These are phyloP conservation scores for Arothron firmamentum DNA, from an alignment of 2,113 vertebrate species.

Conservation along the genomic window DNA sequence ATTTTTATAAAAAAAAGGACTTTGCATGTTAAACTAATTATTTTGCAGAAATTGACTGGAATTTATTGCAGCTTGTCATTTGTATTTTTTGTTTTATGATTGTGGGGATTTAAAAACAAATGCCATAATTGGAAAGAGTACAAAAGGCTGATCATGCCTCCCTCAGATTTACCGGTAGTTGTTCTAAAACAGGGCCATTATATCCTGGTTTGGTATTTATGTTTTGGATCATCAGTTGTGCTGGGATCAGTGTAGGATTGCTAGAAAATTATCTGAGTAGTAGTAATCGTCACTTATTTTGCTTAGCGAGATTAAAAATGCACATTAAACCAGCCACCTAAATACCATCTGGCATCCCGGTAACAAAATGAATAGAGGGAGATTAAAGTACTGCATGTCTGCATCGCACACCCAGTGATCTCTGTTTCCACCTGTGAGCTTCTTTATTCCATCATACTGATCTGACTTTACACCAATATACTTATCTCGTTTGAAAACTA, in stretches of 20 bases:
- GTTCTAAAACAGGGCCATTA: neutral
- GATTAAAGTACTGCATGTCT: constrained; percentile 63
- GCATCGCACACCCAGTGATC: constrained; percentile 47
- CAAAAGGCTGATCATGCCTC: constrained; percentile 13
- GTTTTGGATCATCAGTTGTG: constrained; percentile 19
- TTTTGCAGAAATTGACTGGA: constrained; percentile 41
- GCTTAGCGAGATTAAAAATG: constrained; percentile 9
- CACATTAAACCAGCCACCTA: constrained; percentile 8
- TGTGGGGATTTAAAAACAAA: constrained; percentile 7
- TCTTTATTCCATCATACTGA: constrained; percentile 64
- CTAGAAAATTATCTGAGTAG: neutral
- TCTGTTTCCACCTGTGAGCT: constrained; percentile 67
- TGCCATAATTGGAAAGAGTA: neutral
- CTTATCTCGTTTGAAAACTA: constrained; percentile 74
- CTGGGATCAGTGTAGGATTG: constrained; percentile 16
- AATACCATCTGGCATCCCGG: too few relatives aligned
- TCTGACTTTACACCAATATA: constrained; percentile 62
- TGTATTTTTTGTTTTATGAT: constrained; percentile 20
- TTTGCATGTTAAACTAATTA: constrained; percentile 59
- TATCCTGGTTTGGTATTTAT: constrained; percentile 23
- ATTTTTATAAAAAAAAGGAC: constrained; percentile 67
- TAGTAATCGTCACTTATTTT: constrained; percentile 2
- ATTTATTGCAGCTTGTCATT: constrained; percentile 21
- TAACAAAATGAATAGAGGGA: constrained; percentile 12
- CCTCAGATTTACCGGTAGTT: constrained; percentile 7